These are phyloP conservation scores for Choloepus didactylus DNA, from an alignment of 2,797 vertebrate species.

Conservation along the genomic window DNA sequence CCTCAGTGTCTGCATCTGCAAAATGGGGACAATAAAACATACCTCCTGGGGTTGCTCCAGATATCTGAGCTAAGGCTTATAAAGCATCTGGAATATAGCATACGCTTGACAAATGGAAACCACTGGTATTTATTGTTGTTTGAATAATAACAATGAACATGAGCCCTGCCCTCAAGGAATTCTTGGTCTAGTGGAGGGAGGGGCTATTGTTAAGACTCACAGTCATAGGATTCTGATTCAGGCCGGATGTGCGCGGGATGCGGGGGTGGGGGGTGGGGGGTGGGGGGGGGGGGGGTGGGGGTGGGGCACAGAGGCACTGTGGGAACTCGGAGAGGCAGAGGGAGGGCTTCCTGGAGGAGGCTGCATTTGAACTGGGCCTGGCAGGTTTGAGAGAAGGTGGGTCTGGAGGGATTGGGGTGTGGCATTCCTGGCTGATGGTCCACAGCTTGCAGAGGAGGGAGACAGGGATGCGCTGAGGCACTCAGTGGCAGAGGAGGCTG, in stretches of 20 bases:
- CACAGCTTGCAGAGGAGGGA: neutral
- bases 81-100: neutral
- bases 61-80: neutral
- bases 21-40: neutral
- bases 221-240: neutral
- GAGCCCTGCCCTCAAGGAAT: neutral
- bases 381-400: neutral
- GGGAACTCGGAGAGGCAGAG: neutral
- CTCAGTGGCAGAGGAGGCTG: neutral
- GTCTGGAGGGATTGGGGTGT: accelerated
- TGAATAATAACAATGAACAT: neutral
- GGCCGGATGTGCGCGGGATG: neutral
- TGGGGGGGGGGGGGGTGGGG: no score
- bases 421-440: neutral
- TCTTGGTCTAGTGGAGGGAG: neutral
- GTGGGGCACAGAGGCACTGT: neutral
- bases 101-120: neutral
- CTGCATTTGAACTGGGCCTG: neutral
- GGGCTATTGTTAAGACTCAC: neutral
- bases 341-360: neutral
- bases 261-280: no score
- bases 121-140: neutral
- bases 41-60: neutral
- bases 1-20: conserved; percentile 50
- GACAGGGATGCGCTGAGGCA: neutral